Evolutionary conservation across 2,113 vertebrate species (phyloP), one percentile per base, ranked within the genome.

Genomic region (Cololabis saira): DNA sequence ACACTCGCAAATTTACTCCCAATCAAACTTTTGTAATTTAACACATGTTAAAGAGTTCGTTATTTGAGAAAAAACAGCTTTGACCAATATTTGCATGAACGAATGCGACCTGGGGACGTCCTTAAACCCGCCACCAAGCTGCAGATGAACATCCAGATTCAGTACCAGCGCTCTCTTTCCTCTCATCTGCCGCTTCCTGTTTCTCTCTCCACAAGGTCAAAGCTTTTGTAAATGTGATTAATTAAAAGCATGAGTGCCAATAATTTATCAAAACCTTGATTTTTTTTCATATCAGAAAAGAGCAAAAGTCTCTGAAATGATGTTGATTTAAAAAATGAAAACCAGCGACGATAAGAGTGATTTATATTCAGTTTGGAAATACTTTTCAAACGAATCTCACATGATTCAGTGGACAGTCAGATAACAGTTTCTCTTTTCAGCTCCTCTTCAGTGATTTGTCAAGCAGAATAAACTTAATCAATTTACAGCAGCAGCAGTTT

Each of bases 271-370:
- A 19, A 13, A 68, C 41, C 41, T 0, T 1, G 67, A 69, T 47
- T 44, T 69, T 62, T 61, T 62, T 61, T 61, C 67, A 43, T 61
- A 61, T 69, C 66, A 45, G 56, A 60, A 45, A 22, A 14, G 2
- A 44, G 56, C 55, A 33, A 40, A 4, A 15, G 48, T 6, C 48
- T 63, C 15, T 51, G 60, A 60, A 69, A 69, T 37, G 8, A 53
- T 61, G 67, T 53, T 69, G 66, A 33, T 69, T 69, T 18, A 47
- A 61, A 40, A 61, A 61, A 37, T 54, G 57, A 42, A 33, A 33
- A 50, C 49, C 49, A 43, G 15, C 5, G 4, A 47, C 0, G 50
- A 61, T 70, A 61, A 70, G 50, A 15, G 15, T 22, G 27, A 61
- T 61, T 61, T 21, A 45, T 61, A 47, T 70, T 59, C 67, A 61